Evolutionary conservation across 2,113 vertebrate species (phyloP), one percentile per base, ranked within the genome.

Genomic region (Struthidea cinerea): DNA sequence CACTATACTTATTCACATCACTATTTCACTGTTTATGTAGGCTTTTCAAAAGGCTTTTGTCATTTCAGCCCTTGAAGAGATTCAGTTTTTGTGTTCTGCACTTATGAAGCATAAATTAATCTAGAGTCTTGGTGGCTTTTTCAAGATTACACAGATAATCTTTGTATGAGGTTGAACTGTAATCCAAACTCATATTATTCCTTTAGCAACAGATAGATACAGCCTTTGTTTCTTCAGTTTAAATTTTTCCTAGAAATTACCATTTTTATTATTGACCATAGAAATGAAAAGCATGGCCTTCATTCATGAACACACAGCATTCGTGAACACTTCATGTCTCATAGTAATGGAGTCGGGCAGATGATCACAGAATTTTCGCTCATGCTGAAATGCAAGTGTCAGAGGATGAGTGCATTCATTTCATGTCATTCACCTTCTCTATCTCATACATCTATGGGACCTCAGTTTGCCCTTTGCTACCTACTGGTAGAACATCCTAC

Each of bases 21-120:
- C 44, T 85, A 91, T 75, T 65, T 56, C 61, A 68, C 70, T 68
- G 53, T 75, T 94, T 81, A 86, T 63, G 46, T 37, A 70, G 57
- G 70, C 33, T 75, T 77, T 68, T 70, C 22, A 83, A 88, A 94
- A 90, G 15, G 42, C 8, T 88, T 59, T 46, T 74, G 28, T 44
- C 22, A 83, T 55, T 77, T 73, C 39, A 69, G 55, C 16, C 61
- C 24, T 47, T 59, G 33, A 75, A 82, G n/a, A 86, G 42, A 69
- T 90, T 90, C 3, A 49, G 1, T 76, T 93, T 78, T 68, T 87
- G 42, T 55, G 41, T 83, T 84, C 70, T 89, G 44, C n/a, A 65
- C 33, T 84, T 70, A 84, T 1, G 13, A 75, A 84, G 57, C 20
- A 59, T 50, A 91, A 93, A 49, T 84, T 78, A 94, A 93, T 76